Evolutionary conservation across 2,113 vertebrate species (phyloP).

Genomic region (Herpetotheres cachinnans): DNA sequence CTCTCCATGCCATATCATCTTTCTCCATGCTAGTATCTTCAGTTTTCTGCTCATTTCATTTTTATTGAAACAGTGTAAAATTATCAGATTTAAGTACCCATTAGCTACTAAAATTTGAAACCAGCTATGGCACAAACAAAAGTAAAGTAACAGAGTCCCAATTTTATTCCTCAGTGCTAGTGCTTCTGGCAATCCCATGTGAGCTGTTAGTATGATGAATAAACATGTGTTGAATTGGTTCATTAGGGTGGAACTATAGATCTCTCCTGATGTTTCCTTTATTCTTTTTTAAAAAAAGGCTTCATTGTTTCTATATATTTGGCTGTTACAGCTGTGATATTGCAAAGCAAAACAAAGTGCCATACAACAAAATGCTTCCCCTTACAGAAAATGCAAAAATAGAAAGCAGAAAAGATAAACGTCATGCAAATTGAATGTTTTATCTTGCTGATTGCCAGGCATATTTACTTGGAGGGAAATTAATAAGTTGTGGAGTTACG

Average conservation of each 20-base stretch:
- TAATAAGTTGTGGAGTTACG: neutral
- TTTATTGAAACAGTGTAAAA: neutral
- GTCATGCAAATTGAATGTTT: neutral
- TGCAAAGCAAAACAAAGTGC: slow-evolving; percentile 31
- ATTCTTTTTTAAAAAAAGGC: slow-evolving; percentile 16
- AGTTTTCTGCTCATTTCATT: neutral
- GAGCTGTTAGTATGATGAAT: slow-evolving; percentile 37
- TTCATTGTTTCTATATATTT: slow-evolving; percentile 50
- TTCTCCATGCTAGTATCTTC: neutral
- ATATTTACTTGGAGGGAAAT: neutral
- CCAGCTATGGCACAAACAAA: neutral
- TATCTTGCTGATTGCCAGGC: slow-evolving; percentile 3
- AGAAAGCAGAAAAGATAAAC: neutral
- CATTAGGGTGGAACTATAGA: slow-evolving; percentile 44
- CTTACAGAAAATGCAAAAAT: slow-evolving; percentile 39
- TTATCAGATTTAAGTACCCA: neutral
- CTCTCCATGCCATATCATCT: neutral
- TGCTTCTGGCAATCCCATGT: neutral
- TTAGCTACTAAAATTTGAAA: slow-evolving; percentile 1
- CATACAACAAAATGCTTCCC: neutral
- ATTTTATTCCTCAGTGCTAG: neutral
- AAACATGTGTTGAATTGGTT: slow-evolving; percentile 27
- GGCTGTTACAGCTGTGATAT: slow-evolving; percentile 42
- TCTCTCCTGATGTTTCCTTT: slow-evolving; percentile 47
- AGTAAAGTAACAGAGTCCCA: slow-evolving; percentile 6